phyloP scores from a whole-genome alignment of 1,140 invertebrate species.

The Bombus huntii region DNA sequence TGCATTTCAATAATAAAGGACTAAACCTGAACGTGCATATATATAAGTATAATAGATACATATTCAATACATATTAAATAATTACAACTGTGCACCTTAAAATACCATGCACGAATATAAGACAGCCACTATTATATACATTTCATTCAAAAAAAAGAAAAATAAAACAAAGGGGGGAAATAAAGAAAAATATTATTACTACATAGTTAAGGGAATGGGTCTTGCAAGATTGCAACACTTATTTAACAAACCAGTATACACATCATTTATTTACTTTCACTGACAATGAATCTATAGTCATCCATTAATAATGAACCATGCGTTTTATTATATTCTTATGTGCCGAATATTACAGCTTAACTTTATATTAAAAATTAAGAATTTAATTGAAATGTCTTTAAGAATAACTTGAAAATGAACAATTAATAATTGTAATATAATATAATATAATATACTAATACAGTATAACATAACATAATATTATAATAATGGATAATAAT shows the following conservation, averaged over 20 bases:
- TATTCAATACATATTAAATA: conserved; percentile 42
- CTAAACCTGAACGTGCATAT: conserved; percentile 69
- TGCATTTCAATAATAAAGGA: conserved; percentile 78
- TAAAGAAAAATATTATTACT: not conserved
- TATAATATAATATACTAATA: conserved; percentile 50
- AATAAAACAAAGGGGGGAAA: not conserved
- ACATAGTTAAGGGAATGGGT: conserved; percentile 49
- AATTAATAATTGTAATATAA: conserved; percentile 67
- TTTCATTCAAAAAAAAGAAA: conserved; percentile 26
- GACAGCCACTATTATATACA: conserved; percentile 42
- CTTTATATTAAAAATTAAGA: conserved; percentile 72
- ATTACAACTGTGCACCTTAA: conserved; percentile 46
- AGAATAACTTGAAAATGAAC: conserved; percentile 74
- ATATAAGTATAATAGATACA: conserved; percentile 57
- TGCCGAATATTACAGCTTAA: conserved; percentile 73
- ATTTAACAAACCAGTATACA: conserved; percentile 77
- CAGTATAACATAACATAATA: conserved; percentile 43
- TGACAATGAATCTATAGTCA: conserved; percentile 76
- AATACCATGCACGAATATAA: conserved; percentile 56
- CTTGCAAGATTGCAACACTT: conserved; percentile 68
- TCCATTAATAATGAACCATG: conserved; percentile 73
- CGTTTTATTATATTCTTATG: conserved; percentile 71
- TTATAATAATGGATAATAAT: not conserved
- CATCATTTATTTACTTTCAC: conserved; percentile 76
- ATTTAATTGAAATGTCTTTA: conserved; percentile 73